Evolutionary conservation across 2,113 vertebrate genomes (phyloP), one percentile per base, ranked within the genome.

Genomic region (Cheilinus undulatus): DNA sequence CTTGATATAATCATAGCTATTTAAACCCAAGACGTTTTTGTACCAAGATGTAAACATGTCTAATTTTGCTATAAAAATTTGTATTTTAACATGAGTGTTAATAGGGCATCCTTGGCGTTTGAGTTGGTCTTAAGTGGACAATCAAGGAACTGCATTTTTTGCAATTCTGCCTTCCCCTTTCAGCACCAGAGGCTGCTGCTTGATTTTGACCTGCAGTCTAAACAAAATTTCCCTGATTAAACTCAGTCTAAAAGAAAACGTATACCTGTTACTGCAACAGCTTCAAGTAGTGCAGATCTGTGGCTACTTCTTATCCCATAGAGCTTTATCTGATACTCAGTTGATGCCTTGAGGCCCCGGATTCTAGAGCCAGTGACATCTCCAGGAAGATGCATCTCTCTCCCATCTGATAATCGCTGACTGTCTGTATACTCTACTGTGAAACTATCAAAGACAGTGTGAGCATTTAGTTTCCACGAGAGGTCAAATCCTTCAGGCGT

Each of bases 211-310:
- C 19, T n/a, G 42, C 42, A n/a, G 42, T 45, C 19, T 45, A 19
- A 68, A 40, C 46, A 30, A 27, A 58, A 8, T 32, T 14, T 67
- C 54, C 51, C n/a, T 24, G 9, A 51, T 54, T 49, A 52, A 61
- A 58, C 50, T 59, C 59, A 75, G 49, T 57, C 52, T 49, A 49
- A 79, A 78, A 85, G 32, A 65, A 36, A 82, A 73, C 74, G 60
- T 88, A 85, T 92, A 93, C 92, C 93, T 93, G 92, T 92, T 43
- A 91, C 81, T 60, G 91, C 88, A 69, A 89, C 85, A 65, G 92
- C 84, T 80, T 92, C 90, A 60, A 87, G 87, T 40, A 87, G 83
- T 1, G 60, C 82, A 52, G 91, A 88, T 71, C 83, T 89, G 58
- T 91, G 89, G 73, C 83, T 91, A 90, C 73, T 45, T 51, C 62